Base-by-base conservation (phyloP, 2,113 vertebrate species). In the Chaetura pelagica region DNA sequence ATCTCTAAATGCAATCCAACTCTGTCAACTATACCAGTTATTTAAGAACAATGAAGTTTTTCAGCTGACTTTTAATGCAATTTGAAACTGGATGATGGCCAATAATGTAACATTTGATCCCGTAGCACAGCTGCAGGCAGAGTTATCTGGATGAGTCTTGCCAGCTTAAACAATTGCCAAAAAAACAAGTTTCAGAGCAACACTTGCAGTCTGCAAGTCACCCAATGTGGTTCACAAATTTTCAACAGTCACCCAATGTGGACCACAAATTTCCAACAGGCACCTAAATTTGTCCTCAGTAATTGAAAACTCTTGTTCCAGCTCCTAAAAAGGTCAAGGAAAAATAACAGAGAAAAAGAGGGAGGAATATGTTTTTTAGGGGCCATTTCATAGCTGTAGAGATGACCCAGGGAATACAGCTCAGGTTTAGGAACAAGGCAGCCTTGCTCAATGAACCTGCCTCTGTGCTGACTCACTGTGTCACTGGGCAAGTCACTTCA, bases 21-120 rank as follows among this genome's bases (percentile, higher is more conserved):
- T 79, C 94, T 95, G 91, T 89, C 93, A 96, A 82, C 73, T 78
- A 11, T 52, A 77, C 10, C 84, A 78, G 21, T 78, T 94, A 49
- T 83, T 97, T 51, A 93, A 96, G 93, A 96, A 97, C 94, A 94
- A 95, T 92, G 91, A 95, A 92, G 89, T 87, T 95, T 95, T 97
- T 94, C 95, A 95, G 94, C 86, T 97, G 95, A 94, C 93, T 96
- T 97, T 97, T 92, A 94, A 87, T 89, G 91, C 95, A 92, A 72
- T 78, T 91, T 87, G 89, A 68, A 94, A 52, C 93, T 94, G 95
- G 91, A 78, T 49, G 52, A 54, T 71, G 62, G 94, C 96, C 95
- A 97, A 12, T 14, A 84, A 72, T 10, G 44, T 78, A 91, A 92
- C 87, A 94, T 40, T 84, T 57, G 84, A 85, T 96, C 76, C 94